phyloP scores from a whole-genome alignment of 2,113 vertebrate genomes.

The Nyctibius bracteatus region DNA sequence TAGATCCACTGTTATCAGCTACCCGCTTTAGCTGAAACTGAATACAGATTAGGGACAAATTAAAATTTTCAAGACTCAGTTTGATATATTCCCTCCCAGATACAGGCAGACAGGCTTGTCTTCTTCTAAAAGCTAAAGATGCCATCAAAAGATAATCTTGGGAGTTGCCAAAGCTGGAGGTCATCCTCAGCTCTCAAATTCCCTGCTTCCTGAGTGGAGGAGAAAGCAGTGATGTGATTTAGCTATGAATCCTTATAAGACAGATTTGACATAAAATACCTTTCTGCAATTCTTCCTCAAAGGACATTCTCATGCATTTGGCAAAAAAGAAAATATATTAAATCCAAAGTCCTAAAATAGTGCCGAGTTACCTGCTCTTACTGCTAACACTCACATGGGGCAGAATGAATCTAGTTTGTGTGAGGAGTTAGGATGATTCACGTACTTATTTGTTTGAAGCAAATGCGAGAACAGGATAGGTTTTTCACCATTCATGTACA shows the following conservation, averaged over 20 bases:
- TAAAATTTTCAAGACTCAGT: background rate
- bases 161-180: constrained; percentile 4
- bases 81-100: background rate
- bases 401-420: background rate
- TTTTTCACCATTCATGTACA: background rate
- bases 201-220: background rate
- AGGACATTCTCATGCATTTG: background rate
- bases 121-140: background rate
- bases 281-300: background rate
- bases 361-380: background rate
- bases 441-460: background rate
- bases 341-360: background rate
- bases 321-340: background rate
- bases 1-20: background rate
- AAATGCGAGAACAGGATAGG: background rate
- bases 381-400: background rate
- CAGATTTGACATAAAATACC: background rate
- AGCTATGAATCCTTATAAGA: background rate
- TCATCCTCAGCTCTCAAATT: background rate
- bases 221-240: background rate
- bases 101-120: background rate
- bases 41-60: constrained; percentile 10
- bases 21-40: background rate
- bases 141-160: background rate
- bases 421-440: background rate